These are phyloP conservation scores for Diploptera punctata DNA, from an alignment of 2,888 invertebrate species.

Conservation along the genomic window DNA sequence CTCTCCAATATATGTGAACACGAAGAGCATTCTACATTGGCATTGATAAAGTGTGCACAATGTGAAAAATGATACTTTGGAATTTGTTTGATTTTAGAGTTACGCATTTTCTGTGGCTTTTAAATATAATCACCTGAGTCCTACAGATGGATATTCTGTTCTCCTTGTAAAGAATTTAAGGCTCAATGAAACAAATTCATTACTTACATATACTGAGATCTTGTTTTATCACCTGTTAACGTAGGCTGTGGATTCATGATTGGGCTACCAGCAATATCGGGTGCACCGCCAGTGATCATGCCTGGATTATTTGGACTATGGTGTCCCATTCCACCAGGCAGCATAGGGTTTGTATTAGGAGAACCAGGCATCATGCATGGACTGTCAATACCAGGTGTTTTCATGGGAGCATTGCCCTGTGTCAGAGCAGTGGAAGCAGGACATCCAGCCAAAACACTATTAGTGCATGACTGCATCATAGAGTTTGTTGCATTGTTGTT, in stretches of 20 bases:
- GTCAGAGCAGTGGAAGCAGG: constrained; percentile 37
- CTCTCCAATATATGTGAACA: too few species aligned
- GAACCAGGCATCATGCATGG: constrained; percentile 41
- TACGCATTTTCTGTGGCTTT: too few species aligned
- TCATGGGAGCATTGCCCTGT: constrained; percentile 35
- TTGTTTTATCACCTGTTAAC: constrained; percentile 48
- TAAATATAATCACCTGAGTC: too few species aligned
- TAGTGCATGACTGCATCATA: constrained; percentile 41
- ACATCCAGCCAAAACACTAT: constrained; percentile 39
- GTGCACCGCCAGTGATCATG: constrained; percentile 30
- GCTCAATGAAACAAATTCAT: background rate
- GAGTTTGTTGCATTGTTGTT: constrained; percentile 28
- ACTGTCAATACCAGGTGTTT: constrained; percentile 39
- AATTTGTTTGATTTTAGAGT: too few species aligned
- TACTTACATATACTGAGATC: background rate
- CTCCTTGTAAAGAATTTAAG: background rate
- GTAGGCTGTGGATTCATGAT: constrained; percentile 46
- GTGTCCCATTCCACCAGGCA: constrained; percentile 40
- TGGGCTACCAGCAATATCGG: constrained; percentile 41
- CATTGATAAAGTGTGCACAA: too few species aligned
- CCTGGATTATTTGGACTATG: constrained; percentile 41
- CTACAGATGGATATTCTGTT: too few species aligned
- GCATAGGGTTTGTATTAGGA: constrained; percentile 44
- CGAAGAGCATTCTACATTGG: too few species aligned
- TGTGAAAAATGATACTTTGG: too few species aligned